phyloP scores from a whole-genome alignment of 2,888 invertebrate species.

The Unio delphinus region DNA sequence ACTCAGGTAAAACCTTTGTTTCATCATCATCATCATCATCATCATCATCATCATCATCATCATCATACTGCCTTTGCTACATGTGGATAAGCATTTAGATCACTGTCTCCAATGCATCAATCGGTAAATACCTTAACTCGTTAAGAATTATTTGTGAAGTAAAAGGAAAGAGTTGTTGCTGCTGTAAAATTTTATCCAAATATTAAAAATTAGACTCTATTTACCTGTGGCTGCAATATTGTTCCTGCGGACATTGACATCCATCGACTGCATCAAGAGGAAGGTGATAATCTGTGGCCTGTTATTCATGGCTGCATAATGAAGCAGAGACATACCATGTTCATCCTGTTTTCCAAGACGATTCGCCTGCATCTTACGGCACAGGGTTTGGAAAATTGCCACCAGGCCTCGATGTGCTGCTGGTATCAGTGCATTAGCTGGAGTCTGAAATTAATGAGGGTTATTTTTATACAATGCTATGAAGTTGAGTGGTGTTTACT shows the following conservation, averaged over 20 bases:
- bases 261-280: slow-evolving; percentile 67
- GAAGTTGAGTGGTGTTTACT: neutral
- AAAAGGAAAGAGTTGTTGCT: too few relatives aligned
- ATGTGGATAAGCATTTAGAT: too few relatives aligned
- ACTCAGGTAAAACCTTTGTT: too few relatives aligned
- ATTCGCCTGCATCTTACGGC: slow-evolving; percentile 63
- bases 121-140: too few relatives aligned
- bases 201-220: neutral
- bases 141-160: too few relatives aligned
- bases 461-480: too few relatives aligned
- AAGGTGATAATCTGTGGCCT: slow-evolving; percentile 67
- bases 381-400: slow-evolving; percentile 66
- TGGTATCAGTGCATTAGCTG: slow-evolving; percentile 61
- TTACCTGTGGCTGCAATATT: slow-evolving; percentile 62
- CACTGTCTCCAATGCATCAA: too few relatives aligned
- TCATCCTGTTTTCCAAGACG: slow-evolving; percentile 70
- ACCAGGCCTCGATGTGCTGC: slow-evolving; percentile 68
- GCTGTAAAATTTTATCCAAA: too few relatives aligned
- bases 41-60: too few relatives aligned
- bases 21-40: too few relatives aligned
- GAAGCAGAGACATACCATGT: slow-evolving; percentile 66
- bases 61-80: too few relatives aligned
- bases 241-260: slow-evolving; percentile 66
- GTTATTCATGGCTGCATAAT: slow-evolving; percentile 70
- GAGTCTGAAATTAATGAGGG: slow-evolving; percentile 48